These are phyloP conservation scores for Pachyramphus minor DNA, from an alignment of 2,113 vertebrate genomes.

Conservation along the genomic window DNA sequence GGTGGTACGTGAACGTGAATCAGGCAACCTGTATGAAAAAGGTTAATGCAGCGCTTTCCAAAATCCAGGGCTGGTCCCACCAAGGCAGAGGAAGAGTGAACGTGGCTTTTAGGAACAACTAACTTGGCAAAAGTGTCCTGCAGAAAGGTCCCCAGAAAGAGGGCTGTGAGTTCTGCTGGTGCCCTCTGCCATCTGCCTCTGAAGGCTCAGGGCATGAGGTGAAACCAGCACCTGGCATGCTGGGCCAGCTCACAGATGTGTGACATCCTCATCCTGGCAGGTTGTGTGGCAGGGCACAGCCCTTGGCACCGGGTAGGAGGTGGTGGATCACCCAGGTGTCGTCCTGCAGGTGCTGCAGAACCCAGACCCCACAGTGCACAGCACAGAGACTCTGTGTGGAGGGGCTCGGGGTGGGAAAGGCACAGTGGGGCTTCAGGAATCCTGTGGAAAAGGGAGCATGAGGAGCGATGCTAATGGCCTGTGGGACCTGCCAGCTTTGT, in stretches of 20 bases:
- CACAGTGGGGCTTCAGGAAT: background rate
- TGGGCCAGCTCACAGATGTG: background rate
- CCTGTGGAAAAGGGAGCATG: background rate
- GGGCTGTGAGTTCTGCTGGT: background rate
- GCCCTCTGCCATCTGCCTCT: background rate
- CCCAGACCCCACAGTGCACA: background rate
- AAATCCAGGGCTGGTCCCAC: background rate
- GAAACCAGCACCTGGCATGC: background rate
- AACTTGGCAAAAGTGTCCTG: background rate
- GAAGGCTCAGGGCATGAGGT: background rate
- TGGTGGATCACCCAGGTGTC: background rate
- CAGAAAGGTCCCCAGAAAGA: background rate
- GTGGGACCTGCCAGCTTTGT: background rate
- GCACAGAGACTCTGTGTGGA: background rate
- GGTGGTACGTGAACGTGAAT: background rate
- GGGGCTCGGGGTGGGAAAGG: background rate
- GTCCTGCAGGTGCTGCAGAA: background rate
- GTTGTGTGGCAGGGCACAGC: background rate
- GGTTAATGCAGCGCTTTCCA: background rate
- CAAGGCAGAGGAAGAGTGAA: background rate
- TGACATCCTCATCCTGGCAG: fast-evolving
- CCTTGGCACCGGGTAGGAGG: fast-evolving
- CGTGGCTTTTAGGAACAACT: background rate
- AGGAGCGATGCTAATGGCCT: background rate
- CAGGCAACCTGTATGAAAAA: background rate